phyloP scores from a whole-genome alignment of 2,113 vertebrate genomes.

The Brienomyrus brachyistius region DNA sequence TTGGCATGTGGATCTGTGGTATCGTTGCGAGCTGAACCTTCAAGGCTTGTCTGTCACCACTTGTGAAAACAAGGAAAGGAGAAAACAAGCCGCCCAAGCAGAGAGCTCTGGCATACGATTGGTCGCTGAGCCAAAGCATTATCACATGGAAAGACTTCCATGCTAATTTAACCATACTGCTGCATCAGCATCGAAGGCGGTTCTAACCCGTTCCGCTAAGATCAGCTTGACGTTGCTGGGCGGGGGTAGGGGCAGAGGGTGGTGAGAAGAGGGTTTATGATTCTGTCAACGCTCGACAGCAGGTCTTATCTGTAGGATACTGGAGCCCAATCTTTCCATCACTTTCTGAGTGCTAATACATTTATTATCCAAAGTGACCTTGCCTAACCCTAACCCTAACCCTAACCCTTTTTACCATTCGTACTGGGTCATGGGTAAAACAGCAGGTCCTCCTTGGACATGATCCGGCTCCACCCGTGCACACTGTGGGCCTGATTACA shows the following conservation, averaged over 20 bases:
- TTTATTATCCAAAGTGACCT: neutral
- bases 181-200: neutral
- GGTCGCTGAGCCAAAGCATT: neutral
- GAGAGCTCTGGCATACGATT: neutral
- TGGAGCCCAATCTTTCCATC: neutral
- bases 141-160: slow-evolving; percentile 6
- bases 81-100: neutral
- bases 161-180: neutral
- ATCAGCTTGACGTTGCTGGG: neutral
- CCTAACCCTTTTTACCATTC: neutral
- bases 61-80: slow-evolving; percentile 39
- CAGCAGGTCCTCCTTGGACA: neutral
- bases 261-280: neutral
- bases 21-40: slow-evolving; percentile 36
- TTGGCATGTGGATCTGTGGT: neutral
- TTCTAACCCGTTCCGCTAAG: neutral
- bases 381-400: neutral
- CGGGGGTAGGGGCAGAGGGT: neutral
- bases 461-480: neutral
- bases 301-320: neutral
- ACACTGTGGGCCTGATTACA: neutral
- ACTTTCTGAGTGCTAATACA: neutral
- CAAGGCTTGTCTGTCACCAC: slow-evolving; percentile 41
- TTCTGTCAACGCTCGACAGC: neutral
- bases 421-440: neutral